These are phyloP conservation scores for Strigamia maritima DNA, from an alignment of 2,888 invertebrate species.

Conservation along the genomic window DNA sequence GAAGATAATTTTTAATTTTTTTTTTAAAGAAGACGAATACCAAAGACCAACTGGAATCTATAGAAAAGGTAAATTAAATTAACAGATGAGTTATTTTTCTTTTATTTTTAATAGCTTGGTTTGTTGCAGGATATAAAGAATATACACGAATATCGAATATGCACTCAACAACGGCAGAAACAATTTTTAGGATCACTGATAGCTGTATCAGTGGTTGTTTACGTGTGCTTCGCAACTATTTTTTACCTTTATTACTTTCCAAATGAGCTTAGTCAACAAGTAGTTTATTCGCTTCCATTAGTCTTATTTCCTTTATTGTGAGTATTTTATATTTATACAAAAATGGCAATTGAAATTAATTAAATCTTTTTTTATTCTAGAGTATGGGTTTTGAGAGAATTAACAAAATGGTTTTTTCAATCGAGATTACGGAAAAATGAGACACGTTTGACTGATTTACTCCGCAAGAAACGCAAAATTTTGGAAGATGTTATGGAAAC, in stretches of 20 bases:
- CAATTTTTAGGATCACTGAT: slow-evolving; percentile 75
- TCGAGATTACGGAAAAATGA: slow-evolving; percentile 76
- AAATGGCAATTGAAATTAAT: background rate
- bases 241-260: slow-evolving; percentile 80
- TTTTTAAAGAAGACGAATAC: slow-evolving; percentile 36
- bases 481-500: slow-evolving; percentile 95
- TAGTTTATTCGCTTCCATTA: slow-evolving; percentile 74
- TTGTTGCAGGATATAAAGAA: slow-evolving; percentile 65
- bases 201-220: slow-evolving; percentile 57
- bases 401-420: slow-evolving; percentile 84
- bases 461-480: slow-evolving; percentile 79
- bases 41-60: slow-evolving; percentile 38
- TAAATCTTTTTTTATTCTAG: slow-evolving; percentile 55
- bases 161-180: slow-evolving; percentile 76
- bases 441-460: slow-evolving; percentile 66
- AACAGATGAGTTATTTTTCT: background rate
- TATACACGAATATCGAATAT: slow-evolving; percentile 74
- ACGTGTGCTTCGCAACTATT: slow-evolving; percentile 66
- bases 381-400: slow-evolving; percentile 70
- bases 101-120: slow-evolving; percentile 41
- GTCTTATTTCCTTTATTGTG: slow-evolving; percentile 79
- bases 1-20: background rate
- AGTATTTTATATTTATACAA: slow-evolving; percentile 52
- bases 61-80: slow-evolving; percentile 38
- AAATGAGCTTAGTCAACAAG: slow-evolving; percentile 67